A percentile compares a stretch with the other conserved stretches of the same genome.
These are phyloP conservation scores for Ursus arctos DNA, from an alignment of 2,113 vertebrate species.

Conservation along the genomic window DNA sequence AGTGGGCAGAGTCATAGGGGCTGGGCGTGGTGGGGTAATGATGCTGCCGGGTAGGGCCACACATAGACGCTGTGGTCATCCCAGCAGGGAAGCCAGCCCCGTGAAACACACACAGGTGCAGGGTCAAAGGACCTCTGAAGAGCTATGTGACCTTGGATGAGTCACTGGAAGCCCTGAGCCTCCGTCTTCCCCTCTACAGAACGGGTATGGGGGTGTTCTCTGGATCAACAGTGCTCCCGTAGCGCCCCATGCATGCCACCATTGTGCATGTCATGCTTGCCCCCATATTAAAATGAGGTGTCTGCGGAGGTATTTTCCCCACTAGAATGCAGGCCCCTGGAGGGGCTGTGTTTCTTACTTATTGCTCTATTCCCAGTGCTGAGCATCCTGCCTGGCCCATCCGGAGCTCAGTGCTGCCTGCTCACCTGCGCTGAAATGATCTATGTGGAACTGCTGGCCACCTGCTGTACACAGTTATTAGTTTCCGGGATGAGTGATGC, in stretches of 20 bases:
- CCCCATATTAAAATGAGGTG: neutral
- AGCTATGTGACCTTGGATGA: neutral
- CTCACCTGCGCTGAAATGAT: neutral
- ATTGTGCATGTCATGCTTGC: fast-evolving
- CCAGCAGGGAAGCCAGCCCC: neutral
- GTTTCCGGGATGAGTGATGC: neutral
- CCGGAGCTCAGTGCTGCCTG: fast-evolving
- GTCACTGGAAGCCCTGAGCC: fast-evolving
- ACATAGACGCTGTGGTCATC: fast-evolving
- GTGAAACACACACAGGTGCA: neutral
- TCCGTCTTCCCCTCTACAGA: neutral
- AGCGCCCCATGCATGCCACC: fast-evolving
- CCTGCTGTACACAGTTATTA: neutral
- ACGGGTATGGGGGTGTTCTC: neutral
- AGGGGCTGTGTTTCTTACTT: neutral
- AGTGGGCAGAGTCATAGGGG: neutral
- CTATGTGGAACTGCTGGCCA: neutral
- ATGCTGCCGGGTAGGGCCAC: neutral
- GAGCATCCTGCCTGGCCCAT: neutral
- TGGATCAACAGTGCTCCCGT: fast-evolving
- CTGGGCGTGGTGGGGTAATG: neutral
- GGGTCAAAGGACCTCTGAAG: neutral
- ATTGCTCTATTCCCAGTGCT: neutral
- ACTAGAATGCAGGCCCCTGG: neutral
- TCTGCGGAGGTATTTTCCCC: no score